phyloP scores from a whole-genome alignment of 2,888 invertebrate species.

The Euzophera pinguis region DNA sequence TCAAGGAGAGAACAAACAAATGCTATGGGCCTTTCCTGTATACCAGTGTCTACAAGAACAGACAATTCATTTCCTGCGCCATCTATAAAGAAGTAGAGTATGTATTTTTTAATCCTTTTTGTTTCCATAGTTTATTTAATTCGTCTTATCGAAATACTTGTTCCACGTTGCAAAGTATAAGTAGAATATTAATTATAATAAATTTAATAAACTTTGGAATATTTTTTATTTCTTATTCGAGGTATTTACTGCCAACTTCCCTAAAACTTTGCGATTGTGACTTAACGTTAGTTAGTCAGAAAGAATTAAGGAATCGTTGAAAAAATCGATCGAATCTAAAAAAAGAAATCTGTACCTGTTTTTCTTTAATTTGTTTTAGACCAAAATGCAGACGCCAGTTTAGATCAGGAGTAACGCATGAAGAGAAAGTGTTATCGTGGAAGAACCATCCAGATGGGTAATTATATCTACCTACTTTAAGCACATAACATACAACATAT shows the following conservation, averaged over 20 bases:
- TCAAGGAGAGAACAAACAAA: slow-evolving; percentile 47
- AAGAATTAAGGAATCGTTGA: too few species aligned
- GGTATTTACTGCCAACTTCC: too few species aligned
- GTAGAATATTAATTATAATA: too few species aligned
- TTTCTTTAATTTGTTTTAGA: slow-evolving; percentile 30
- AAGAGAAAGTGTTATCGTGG: slow-evolving; percentile 49
- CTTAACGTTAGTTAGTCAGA: too few species aligned
- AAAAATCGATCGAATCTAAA: too few species aligned
- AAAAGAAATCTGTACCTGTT: too few species aligned
- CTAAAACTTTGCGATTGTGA: too few species aligned
- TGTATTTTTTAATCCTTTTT: slow-evolving; percentile 18
- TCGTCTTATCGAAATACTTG: background rate
- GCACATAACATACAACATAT: too few species aligned
- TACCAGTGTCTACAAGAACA: slow-evolving; percentile 54
- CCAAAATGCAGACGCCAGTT: slow-evolving; percentile 48
- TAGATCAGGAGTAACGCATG: slow-evolving; percentile 45
- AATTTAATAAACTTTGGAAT: too few species aligned
- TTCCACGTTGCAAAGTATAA: too few species aligned
- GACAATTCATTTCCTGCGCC: slow-evolving; percentile 50
- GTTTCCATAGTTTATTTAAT: background rate
- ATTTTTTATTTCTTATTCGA: too few species aligned
- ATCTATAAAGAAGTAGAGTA: slow-evolving; percentile 48
- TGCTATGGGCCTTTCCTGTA: slow-evolving; percentile 60
- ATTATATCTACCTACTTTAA: slow-evolving; percentile 8
- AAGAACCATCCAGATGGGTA: slow-evolving; percentile 58